Evolutionary conservation across 2,888 invertebrate species (phyloP).

Genomic region (Parnassius mnemosyne): DNA sequence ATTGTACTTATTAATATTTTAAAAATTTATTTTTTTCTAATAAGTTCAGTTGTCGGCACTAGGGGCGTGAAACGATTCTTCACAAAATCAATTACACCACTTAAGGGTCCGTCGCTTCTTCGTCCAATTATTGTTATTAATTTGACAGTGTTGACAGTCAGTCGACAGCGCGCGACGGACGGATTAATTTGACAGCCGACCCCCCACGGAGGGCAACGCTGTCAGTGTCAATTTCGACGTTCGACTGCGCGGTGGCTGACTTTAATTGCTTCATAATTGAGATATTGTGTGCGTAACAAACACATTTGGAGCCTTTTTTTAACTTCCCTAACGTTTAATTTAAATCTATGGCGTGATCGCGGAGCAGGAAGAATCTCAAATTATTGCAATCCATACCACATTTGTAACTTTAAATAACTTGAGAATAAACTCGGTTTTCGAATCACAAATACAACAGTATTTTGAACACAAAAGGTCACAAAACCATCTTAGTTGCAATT

Average conservation of each 20-base stretch:
- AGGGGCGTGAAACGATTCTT: constrained; percentile 22
- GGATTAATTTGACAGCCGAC: constrained; percentile 58
- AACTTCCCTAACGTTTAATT: too few species aligned
- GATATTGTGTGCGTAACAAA: background rate
- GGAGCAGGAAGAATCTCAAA: too few species aligned
- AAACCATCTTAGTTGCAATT: too few species aligned
- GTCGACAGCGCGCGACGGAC: constrained; percentile 51
- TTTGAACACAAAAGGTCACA: too few species aligned
- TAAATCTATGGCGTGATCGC: too few species aligned
- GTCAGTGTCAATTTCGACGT: constrained; percentile 38
- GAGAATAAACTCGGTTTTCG: too few species aligned
- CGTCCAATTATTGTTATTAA: constrained; percentile 55
- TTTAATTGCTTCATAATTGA: constrained; percentile 9
- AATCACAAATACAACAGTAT: too few species aligned
- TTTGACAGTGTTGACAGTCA: constrained; percentile 49
- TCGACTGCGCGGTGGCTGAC: constrained; percentile 13
- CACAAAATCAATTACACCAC: constrained; percentile 29
- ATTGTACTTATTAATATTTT: background rate
- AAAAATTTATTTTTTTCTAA: background rate
- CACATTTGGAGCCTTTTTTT: too few species aligned
- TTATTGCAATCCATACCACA: too few species aligned
- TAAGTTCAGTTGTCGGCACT: background rate
- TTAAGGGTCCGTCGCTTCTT: constrained; percentile 23
- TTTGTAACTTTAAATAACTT: too few species aligned
- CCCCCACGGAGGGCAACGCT: constrained; percentile 49